Evolutionary conservation across 2,113 vertebrate genomes (phyloP).

Genomic region (Hippoglossus stenolepis): DNA sequence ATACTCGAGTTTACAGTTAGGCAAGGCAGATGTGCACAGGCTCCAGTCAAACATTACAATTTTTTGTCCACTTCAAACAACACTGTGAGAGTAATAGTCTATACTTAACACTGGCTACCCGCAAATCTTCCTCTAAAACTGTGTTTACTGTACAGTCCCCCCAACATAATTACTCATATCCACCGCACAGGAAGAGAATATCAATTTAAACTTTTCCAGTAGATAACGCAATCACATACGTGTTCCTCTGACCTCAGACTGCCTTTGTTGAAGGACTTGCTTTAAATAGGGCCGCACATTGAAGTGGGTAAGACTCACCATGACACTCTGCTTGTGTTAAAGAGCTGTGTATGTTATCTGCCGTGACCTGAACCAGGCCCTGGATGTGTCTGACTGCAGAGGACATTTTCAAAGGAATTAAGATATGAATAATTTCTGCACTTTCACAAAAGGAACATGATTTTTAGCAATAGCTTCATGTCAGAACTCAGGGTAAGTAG

Average conservation of each 20-base stretch:
- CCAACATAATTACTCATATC: constrained; percentile 28
- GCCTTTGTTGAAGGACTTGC: constrained; percentile 47
- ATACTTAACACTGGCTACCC: constrained; percentile 20
- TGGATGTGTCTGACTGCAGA: not conserved
- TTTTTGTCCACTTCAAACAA: constrained; percentile 29
- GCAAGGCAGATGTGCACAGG: constrained; percentile 23
- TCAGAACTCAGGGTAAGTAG: not conserved
- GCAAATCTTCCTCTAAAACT: constrained; percentile 26
- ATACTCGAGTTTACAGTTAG: constrained; percentile 25
- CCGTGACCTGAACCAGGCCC: constrained; percentile 11
- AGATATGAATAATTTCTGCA: not conserved
- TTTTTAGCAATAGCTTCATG: not conserved
- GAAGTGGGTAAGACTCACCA: constrained; percentile 43
- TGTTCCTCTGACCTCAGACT: constrained; percentile 51
- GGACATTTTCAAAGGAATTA: constrained; percentile 15
- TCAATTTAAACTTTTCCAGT: constrained; percentile 41
- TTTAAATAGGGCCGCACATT: constrained; percentile 59
- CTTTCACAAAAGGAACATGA: not conserved
- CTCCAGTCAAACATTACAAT: constrained; percentile 19
- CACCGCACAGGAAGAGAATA: constrained; percentile 12
- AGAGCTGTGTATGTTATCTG: constrained; percentile 30
- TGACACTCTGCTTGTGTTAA: constrained; percentile 43
- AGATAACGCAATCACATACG: constrained; percentile 43
- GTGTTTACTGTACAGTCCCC: constrained; percentile 33
- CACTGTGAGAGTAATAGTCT: constrained; percentile 17